A percentile compares a stretch with the other conserved stretches of the same genome.
Evolutionary conservation across 2,113 vertebrate genomes (phyloP).

Genomic region (Vulpes ferrilata): DNA sequence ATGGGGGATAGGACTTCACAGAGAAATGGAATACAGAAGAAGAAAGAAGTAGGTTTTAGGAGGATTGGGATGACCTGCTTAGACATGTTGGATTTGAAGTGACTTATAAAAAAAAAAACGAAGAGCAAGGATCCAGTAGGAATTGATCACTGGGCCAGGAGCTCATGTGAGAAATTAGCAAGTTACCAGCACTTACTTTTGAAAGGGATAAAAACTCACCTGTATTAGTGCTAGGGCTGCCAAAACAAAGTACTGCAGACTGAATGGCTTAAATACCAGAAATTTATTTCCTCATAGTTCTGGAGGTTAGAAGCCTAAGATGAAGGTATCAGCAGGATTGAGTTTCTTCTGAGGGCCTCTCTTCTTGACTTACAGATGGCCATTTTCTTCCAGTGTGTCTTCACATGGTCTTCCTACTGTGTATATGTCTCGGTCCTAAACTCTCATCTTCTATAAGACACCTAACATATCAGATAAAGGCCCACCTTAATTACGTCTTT

Average conservation of each 20-base stretch:
- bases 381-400: not conserved
- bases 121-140: not conserved
- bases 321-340: not conserved
- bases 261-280: not conserved
- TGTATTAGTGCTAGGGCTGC: not conserved
- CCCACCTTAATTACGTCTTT: not conserved
- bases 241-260: not conserved
- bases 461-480: not conserved
- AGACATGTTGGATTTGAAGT: not conserved
- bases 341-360: not conserved
- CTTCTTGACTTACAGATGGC: not conserved
- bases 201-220: not conserved
- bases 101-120: not conserved
- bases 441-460: not conserved
- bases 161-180: not conserved
- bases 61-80: not conserved
- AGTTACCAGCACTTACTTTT: not conserved
- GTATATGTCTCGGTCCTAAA: not conserved
- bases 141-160: not conserved
- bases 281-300: not conserved
- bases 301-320: not conserved
- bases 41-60: not conserved
- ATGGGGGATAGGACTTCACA: not conserved
- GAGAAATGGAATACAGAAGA: not conserved
- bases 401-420: not conserved